Evolutionary conservation across 2,888 invertebrate genomes (phyloP).

Genomic region (Clanis bilineata): DNA sequence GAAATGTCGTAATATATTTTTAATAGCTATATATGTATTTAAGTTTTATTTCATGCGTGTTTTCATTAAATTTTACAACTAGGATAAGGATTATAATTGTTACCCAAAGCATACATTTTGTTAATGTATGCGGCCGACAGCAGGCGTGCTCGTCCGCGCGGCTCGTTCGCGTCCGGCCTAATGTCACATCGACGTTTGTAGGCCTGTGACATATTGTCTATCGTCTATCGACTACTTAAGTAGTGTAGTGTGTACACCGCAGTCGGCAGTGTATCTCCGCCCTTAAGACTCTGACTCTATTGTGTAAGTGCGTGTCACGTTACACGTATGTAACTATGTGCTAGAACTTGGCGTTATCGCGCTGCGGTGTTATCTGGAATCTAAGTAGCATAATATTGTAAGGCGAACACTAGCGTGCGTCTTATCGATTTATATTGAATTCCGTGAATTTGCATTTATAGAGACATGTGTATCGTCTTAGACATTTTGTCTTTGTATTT

Average conservation of each 20-base stretch:
- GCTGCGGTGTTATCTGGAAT: conserved; percentile 58
- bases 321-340: neutral
- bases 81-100: conserved; percentile 70
- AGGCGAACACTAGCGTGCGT: conserved; percentile 52
- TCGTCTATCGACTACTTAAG: conserved; percentile 22
- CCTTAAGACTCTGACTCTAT: conserved; percentile 1
- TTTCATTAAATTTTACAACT: conserved; percentile 76
- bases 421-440: conserved; percentile 77
- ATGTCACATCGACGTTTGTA: conserved; percentile 22
- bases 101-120: conserved; percentile 72
- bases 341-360: conserved; percentile 25
- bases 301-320: too few species aligned
- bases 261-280: neutral
- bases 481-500: conserved; percentile 78
- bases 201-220: conserved; percentile 7
- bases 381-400: conserved; percentile 77
- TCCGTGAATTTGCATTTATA: conserved; percentile 83
- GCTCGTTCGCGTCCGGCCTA: conserved; percentile 31
- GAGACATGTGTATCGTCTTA: conserved; percentile 80
- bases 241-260: conserved; percentile 5
- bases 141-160: conserved; percentile 28
- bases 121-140: conserved; percentile 41
- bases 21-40: conserved; percentile 56
- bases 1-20: conserved; percentile 81
- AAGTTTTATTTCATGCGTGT: conserved; percentile 72